phyloP scores from a whole-genome alignment of 2,888 invertebrate genomes.

The Arrhopalites spinosus region DNA sequence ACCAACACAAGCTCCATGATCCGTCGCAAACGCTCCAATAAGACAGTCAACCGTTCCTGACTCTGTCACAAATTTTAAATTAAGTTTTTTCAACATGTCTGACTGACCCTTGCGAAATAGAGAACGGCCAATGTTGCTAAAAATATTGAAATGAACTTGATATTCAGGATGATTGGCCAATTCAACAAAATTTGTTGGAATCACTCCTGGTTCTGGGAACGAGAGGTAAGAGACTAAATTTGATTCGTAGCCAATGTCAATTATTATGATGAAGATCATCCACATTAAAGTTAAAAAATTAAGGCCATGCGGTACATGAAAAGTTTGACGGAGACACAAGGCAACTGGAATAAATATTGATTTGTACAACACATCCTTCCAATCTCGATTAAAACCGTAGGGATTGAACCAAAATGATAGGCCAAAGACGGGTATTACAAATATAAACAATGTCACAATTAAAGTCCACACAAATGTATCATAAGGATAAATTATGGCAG shows the following conservation, averaged over 20 bases:
- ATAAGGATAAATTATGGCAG: conserved; percentile 22
- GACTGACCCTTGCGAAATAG: conserved; percentile 28
- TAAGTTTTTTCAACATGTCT: conserved; percentile 25
- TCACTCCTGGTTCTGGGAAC: conserved; percentile 14
- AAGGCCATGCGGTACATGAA: conserved; percentile 1
- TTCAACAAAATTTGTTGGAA: conserved; percentile 28
- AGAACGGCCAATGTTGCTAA: conserved; percentile 27
- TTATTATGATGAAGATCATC: conserved; percentile 26
- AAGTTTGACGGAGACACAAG: not conserved
- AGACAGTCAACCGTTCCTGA: conserved; percentile 11
- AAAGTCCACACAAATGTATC: conserved; percentile 20
- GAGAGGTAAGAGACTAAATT: conserved; percentile 38
- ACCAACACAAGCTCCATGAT: conserved; percentile 21
- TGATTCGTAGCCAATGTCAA: conserved; percentile 34
- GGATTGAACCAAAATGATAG: conserved; percentile 20
- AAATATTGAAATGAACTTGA: conserved; percentile 23
- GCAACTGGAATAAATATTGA: conserved; percentile 19
- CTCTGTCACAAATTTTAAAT: conserved; percentile 8
- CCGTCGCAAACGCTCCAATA: conserved; percentile 1
- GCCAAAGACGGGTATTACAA: not conserved
- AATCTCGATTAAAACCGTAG: not conserved
- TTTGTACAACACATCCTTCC: not conserved
- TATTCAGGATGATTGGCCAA: conserved; percentile 3
- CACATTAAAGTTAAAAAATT: not conserved
- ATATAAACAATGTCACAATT: not conserved